These are phyloP conservation scores for Candoia aspera DNA, from an alignment of 2,113 vertebrate genomes.

Conservation along the genomic window DNA sequence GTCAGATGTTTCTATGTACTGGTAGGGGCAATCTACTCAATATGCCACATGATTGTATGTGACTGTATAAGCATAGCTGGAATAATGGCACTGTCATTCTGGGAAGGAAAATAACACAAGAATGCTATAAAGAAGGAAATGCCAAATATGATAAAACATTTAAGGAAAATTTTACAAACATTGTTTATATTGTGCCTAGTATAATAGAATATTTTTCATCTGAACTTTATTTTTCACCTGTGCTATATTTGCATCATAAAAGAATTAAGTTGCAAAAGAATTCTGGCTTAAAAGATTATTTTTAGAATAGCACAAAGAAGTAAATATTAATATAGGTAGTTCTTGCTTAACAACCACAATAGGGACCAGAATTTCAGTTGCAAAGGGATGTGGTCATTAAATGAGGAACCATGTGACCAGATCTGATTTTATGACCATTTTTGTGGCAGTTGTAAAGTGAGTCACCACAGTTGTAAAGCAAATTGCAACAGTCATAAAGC, in stretches of 20 bases:
- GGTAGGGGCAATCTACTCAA: neutral
- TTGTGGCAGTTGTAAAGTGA: too few relatives aligned
- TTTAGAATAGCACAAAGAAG: conserved; percentile 18
- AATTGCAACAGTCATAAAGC: too few relatives aligned
- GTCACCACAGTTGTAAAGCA: too few relatives aligned
- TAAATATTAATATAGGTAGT: conserved; percentile 20
- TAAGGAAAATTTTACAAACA: conserved; percentile 25
- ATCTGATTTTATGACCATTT: too few relatives aligned
- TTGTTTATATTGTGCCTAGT: neutral
- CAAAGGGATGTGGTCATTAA: too few relatives aligned
- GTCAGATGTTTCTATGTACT: neutral
- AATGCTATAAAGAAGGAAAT: neutral
- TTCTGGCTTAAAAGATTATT: conserved; percentile 32
- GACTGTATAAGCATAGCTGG: neutral
- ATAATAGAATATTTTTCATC: conserved; percentile 5
- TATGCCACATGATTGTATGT: neutral
- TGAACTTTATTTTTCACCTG: conserved; percentile 7
- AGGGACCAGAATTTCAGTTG: too few relatives aligned
- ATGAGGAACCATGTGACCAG: too few relatives aligned
- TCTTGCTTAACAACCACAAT: too few relatives aligned
- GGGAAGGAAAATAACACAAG: neutral
- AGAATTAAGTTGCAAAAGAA: conserved; percentile 7
- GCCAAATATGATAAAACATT: neutral
- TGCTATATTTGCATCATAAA: conserved; percentile 2
- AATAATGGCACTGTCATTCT: neutral